phyloP scores from a whole-genome alignment of 2,888 invertebrate species.

The Cantharis rustica region DNA sequence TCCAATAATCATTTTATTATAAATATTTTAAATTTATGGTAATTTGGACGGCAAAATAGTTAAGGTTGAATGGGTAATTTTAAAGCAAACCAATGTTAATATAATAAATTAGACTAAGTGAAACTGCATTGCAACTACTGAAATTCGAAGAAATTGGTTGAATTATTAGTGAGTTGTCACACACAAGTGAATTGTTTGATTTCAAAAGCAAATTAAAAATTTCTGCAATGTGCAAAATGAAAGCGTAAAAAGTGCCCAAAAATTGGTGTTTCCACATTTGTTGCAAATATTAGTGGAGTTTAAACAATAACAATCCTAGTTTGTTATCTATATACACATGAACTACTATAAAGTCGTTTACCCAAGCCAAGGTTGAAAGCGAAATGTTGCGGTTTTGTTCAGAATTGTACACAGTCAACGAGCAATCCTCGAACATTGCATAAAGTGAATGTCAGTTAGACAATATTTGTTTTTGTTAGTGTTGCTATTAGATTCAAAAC shows the following conservation, averaged over 20 bases:
- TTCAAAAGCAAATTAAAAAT: background rate
- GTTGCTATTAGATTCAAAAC: background rate
- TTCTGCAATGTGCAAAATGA: background rate
- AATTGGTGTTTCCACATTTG: background rate
- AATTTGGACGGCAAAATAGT: background rate
- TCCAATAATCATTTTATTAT: too few relatives aligned
- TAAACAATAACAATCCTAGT: background rate
- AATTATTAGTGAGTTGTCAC: background rate
- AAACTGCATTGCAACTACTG: background rate
- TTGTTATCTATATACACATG: background rate
- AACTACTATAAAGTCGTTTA: conserved; percentile 17
- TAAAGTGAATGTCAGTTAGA: conserved; percentile 8
- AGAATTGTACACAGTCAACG: conserved; percentile 14
- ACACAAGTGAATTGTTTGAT: background rate
- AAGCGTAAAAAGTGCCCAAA: background rate
- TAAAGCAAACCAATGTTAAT: too few relatives aligned
- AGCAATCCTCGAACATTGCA: conserved; percentile 11
- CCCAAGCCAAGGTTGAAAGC: conserved; percentile 27
- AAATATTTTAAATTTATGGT: background rate
- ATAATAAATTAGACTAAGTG: background rate
- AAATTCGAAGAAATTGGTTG: background rate
- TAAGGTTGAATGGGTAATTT: background rate
- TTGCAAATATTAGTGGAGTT: background rate
- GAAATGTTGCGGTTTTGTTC: conserved; percentile 11
- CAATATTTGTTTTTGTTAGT: background rate